A percentile compares a stretch with the other conserved stretches of the same genome.
Evolutionary conservation across 2,797 vertebrate species (phyloP).

Genomic region (Rhinophrynus dorsalis): DNA sequence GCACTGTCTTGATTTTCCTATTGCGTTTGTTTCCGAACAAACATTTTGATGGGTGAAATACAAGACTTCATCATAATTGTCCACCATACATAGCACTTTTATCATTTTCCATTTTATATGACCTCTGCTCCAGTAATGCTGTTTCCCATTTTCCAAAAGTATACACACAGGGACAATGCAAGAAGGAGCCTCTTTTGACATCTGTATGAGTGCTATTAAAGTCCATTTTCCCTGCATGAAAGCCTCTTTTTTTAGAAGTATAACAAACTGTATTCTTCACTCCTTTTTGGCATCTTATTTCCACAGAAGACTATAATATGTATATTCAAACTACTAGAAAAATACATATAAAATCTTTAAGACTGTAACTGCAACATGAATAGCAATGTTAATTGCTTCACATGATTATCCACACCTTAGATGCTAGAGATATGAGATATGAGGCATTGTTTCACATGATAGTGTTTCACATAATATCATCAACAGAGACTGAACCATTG

Average conservation of each 20-base stretch:
- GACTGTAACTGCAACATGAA: too few relatives aligned
- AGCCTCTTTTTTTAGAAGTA: background rate
- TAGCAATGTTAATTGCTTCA: too few relatives aligned
- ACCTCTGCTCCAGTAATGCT: background rate
- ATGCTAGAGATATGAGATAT: too few relatives aligned
- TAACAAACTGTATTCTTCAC: background rate
- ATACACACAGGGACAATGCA: conserved; percentile 5
- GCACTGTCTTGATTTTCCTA: conserved; percentile 13
- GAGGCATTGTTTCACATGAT: too few relatives aligned
- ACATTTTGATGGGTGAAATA: conserved; percentile 33
- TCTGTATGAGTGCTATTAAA: conserved; percentile 19
- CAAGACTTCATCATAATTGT: conserved; percentile 14
- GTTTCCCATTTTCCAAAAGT: background rate
- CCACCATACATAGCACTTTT: background rate
- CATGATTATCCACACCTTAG: too few relatives aligned
- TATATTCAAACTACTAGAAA: too few relatives aligned
- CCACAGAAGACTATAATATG: too few relatives aligned
- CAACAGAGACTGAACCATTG: too few relatives aligned
- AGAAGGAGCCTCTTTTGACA: background rate
- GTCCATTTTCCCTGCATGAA: conserved; percentile 24
- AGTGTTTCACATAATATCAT: too few relatives aligned
- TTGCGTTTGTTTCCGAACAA: conserved; percentile 5
- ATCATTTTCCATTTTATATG: background rate
- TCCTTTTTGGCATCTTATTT: too few relatives aligned
- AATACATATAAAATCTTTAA: too few relatives aligned